Base-by-base conservation (phyloP, 2,888 invertebrate genomes). In the Plebejus melissa region DNA sequence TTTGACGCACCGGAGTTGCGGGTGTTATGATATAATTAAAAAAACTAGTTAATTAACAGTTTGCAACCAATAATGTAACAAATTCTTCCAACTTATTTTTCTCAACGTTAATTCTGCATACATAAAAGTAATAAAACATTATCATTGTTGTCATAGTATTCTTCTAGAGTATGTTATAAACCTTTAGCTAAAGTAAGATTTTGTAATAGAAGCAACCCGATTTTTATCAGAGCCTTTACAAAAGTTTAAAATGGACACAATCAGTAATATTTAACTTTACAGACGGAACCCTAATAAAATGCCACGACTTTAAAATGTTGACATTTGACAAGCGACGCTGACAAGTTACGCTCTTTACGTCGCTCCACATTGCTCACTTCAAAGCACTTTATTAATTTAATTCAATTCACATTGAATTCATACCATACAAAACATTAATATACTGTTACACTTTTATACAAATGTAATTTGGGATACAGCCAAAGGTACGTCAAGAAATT, bases 291-390 rank as follows among this genome's bases (percentile, higher is more conserved):
- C 72, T 28, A 72, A 72, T 28, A 71, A 46, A 88, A 89, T 89
- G 87, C 86, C 86, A 87, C 86, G 85, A 87, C 87, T 90, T 87
- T 88, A 87, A 85, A 90, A 84, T 79, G 88, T 84, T 87, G 88
- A 87, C 89, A 85, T 88, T 88, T 93, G 93, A 93, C 91, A 91
- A 86, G 89, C 92, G 90, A 89, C 85, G 84, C 89, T 87, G 91
- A 91, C 89, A 84, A 78, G 84, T 89, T 90, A 88, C 90, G 83
- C 79, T 80, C 78, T 78, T 74, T 78, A 74, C 57, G 74, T 83
- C 65, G 69, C 50, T 77, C 77, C 78, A 75, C 78, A 77, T 69
- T 76, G 46, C 50, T 46, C 32, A 50, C 50, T 50, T 72, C 72
- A 72, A 72, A 50, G 36, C 46, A 54, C 54, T 72, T 50, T 72